These are phyloP conservation scores for Otocyon megalotis DNA, from an alignment of 2,113 vertebrate genomes.

Conservation along the genomic window DNA sequence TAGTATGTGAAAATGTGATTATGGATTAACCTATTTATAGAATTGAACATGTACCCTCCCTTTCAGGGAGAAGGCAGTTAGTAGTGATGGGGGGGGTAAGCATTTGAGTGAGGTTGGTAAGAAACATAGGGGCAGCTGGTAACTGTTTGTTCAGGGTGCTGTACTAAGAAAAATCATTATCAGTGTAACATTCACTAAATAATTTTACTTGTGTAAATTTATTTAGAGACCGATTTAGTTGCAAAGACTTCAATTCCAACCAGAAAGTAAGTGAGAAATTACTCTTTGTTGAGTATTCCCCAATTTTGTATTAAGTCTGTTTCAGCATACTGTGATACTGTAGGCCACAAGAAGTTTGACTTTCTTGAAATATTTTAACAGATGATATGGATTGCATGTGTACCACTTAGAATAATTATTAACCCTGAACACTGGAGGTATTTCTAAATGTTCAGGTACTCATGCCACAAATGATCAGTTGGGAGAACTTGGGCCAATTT, in stretches of 20 bases:
- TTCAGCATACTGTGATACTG: neutral
- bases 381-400: neutral
- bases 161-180: neutral
- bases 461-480: neutral
- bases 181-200: neutral
- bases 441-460: neutral
- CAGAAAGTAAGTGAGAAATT: neutral
- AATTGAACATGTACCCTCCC: neutral
- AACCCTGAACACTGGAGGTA: neutral
- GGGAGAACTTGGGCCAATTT: neutral
- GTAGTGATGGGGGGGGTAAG: neutral
- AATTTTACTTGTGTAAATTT: neutral
- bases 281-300: neutral
- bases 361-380: neutral
- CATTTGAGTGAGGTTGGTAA: neutral
- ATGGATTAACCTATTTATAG: neutral
- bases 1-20: neutral
- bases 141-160: neutral
- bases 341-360: neutral
- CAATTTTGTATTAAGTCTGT: neutral
- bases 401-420: neutral
- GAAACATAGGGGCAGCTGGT: neutral
- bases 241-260: neutral
- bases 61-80: neutral
- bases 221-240: neutral